phyloP scores from a whole-genome alignment of 2,797 vertebrate genomes.

The Dromococcyx pavoninus region DNA sequence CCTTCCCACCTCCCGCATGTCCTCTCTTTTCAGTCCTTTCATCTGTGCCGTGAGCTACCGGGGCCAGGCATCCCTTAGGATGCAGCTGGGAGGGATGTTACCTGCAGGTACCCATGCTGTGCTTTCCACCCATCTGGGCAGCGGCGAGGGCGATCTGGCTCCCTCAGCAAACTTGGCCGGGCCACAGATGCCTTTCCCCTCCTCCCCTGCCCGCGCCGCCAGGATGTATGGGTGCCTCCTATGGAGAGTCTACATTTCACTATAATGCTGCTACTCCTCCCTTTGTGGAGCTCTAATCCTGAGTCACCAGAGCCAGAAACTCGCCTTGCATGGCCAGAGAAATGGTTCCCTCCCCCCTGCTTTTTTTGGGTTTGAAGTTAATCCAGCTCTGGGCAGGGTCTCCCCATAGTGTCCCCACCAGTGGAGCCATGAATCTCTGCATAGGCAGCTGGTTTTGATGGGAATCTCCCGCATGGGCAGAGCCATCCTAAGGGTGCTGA shows the following conservation, averaged over 20 bases:
- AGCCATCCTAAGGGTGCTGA: neutral
- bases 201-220: neutral
- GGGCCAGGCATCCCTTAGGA: neutral
- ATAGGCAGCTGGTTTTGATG: neutral
- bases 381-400: slow-evolving; percentile 7
- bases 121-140: neutral
- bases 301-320: slow-evolving; percentile 32
- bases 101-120: neutral
- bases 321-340: neutral
- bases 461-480: neutral
- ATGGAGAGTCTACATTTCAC: slow-evolving; percentile 46
- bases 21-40: neutral
- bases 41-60: fast-evolving
- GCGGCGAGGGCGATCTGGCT: neutral
- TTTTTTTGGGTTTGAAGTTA: slow-evolving; percentile 31
- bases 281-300: slow-evolving; percentile 61
- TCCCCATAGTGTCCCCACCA: neutral
- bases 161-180: neutral
- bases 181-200: neutral
- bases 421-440: neutral
- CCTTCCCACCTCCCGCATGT: neutral
- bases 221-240: slow-evolving; percentile 48
- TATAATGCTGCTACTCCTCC: slow-evolving; percentile 18
- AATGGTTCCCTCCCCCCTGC: neutral
- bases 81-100: neutral